Evolutionary conservation across 1,140 invertebrate genomes (phyloP), one percentile per base, ranked within the genome.

Genomic region (Pachyrhynchus sulphureomaculatus): DNA sequence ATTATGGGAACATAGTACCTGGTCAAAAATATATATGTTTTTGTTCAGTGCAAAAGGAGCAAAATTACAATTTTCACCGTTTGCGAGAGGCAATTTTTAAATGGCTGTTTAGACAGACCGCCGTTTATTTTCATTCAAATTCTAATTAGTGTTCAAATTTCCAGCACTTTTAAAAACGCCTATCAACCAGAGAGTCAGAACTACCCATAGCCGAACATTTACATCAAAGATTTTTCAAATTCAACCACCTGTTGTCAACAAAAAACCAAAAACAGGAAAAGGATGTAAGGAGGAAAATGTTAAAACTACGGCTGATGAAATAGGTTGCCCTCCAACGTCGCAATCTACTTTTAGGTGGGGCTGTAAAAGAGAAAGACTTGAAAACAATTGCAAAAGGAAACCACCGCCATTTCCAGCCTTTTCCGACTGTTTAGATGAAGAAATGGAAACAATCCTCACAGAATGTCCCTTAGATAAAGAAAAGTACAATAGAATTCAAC

Each of bases 401-500:
- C 13, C 47, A 9, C 47, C 64, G 18, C 64, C 64, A 9, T 66
- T 55, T 47, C 59, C 53, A 2, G 52, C 64, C 2, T 66, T 66
- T 39, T 56, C 58, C 4, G 64, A 66, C 17, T 62, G 58, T 6
- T 18, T 66, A 17, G 51, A 62, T 33, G 58, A 66, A 39, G 64
- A 66, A 58, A 44, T 66, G 36, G 58, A 61, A 20, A 59, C 62
- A 13, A 57, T 55, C 15, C 33, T 66, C 2, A 57, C 58, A 13
- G 64, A 66, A 41, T 66, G 64, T 34, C 64, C 64, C 9, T 15
- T 62, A 13, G 55, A 62, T 23, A 51, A 44, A 18, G 59, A 66
- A 37, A 57, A 54, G 32, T 49, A 52, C 15, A 18, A 23, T 9
- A 29, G 29, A 39, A 45, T 66, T 26, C 64, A 66, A 32, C 64